These are phyloP conservation scores for Trichomalopsis sarcophagae DNA, from an alignment of 1,140 invertebrate genomes.

Conservation along the genomic window DNA sequence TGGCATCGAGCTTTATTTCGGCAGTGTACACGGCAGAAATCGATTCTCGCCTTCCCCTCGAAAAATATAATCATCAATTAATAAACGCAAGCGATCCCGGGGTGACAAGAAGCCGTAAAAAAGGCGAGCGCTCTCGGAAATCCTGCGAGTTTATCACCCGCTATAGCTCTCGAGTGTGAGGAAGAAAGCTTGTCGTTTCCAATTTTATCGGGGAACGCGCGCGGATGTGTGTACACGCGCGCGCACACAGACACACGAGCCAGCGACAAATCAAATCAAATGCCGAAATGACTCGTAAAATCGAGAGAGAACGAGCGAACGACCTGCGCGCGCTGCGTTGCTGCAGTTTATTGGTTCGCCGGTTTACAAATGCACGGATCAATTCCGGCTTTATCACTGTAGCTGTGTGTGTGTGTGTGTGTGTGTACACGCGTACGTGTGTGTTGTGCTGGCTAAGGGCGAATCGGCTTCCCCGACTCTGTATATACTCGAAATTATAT, in stretches of 20 bases:
- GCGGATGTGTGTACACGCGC: too few relatives aligned
- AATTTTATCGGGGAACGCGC: slow-evolving; percentile 17
- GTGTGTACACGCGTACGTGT: not conserved
- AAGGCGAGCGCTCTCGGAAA: not conserved
- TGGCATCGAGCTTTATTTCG: too few relatives aligned
- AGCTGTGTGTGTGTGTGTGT: not conserved
- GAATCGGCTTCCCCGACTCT: slow-evolving; percentile 6
- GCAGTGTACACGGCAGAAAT: too few relatives aligned
- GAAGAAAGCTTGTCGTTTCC: slow-evolving; percentile 22
- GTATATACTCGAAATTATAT: slow-evolving; percentile 17
- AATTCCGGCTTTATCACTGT: slow-evolving; percentile 59
- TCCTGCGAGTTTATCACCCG: not conserved
- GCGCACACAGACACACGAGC: not conserved
- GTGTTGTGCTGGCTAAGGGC: not conserved
- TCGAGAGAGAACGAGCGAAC: slow-evolving; percentile 31
- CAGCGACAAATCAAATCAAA: slow-evolving; percentile 55
- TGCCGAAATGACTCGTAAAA: slow-evolving; percentile 59
- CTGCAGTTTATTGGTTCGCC: slow-evolving; percentile 50
- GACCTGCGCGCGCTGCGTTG: slow-evolving; percentile 6
- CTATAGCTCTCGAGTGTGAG: not conserved
- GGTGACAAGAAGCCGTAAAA: too few relatives aligned
- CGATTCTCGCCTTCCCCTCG: too few relatives aligned
- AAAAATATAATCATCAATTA: too few relatives aligned
- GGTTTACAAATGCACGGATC: slow-evolving; percentile 62
- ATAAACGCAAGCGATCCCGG: too few relatives aligned